Percentiles rank a stretch among this genome's conserved stretches.
Evolutionary conservation across 2,113 vertebrate species (phyloP).

Genomic region (Catharus bicknelli): DNA sequence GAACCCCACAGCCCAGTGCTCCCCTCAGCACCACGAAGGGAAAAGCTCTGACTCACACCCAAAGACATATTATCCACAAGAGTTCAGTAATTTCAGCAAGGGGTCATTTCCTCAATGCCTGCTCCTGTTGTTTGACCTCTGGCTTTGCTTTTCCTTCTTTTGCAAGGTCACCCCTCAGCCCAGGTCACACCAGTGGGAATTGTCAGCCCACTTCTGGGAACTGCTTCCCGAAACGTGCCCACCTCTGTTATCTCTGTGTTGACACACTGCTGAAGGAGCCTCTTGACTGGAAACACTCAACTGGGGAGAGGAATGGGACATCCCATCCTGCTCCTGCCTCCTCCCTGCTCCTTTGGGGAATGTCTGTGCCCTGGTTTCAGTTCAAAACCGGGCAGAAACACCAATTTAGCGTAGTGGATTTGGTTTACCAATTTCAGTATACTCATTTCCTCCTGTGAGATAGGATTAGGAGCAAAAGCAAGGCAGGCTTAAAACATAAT

Average conservation of each 20-base stretch:
- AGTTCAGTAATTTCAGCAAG: neutral
- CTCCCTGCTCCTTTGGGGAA: neutral
- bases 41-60: neutral
- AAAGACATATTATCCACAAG: rapidly evolving
- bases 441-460: too few relatives aligned
- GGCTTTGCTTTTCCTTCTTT: neutral
- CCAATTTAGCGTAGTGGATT: too few relatives aligned
- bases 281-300: constrained; percentile 49
- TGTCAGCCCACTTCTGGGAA: constrained; percentile 8
- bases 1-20: neutral
- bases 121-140: constrained; percentile 53
- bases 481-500: too few relatives aligned
- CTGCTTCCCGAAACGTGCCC: rapidly evolving
- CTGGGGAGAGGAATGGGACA: neutral
- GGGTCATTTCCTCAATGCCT: constrained; percentile 22
- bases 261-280: neutral
- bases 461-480: too few relatives aligned
- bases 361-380: too few relatives aligned
- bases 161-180: neutral
- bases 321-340: neutral
- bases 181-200: neutral
- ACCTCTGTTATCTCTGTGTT: neutral
- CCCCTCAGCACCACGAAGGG: neutral
- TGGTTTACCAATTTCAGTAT: too few relatives aligned
- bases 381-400: too few relatives aligned